These are phyloP conservation scores for Camarhynchus parvulus DNA, from an alignment of 2,113 vertebrate species.

Conservation along the genomic window DNA sequence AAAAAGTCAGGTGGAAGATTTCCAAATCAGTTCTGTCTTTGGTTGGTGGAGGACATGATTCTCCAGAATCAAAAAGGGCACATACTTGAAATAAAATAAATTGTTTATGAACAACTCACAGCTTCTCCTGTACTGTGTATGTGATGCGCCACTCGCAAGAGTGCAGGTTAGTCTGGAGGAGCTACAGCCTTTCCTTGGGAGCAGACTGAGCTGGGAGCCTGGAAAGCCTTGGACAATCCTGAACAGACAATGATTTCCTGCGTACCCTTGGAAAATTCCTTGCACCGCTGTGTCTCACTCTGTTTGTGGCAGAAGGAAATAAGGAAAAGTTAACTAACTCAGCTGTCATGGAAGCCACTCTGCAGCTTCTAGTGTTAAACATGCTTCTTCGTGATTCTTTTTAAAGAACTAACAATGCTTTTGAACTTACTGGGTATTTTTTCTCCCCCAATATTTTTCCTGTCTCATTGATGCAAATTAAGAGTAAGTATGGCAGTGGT, in stretches of 20 bases:
- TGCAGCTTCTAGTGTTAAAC: not conserved
- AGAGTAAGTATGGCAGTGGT: not conserved
- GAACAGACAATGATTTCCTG: not conserved
- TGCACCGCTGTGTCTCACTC: not conserved
- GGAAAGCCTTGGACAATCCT: not conserved
- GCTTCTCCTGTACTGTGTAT: not conserved
- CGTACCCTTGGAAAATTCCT: accelerated
- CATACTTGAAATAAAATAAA: constrained; percentile 78
- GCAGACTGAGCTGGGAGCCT: not conserved
- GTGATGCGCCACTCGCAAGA: not conserved
- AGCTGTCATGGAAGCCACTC: not conserved
- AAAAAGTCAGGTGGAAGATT: constrained; percentile 46
- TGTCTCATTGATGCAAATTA: not conserved
- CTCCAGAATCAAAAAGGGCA: constrained; percentile 77
- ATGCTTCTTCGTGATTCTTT: not conserved
- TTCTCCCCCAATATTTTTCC: not conserved
- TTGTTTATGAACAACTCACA: constrained; percentile 61
- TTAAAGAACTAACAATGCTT: not conserved
- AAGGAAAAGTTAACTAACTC: not conserved
- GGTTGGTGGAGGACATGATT: constrained; percentile 64
- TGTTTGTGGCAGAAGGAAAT: not conserved
- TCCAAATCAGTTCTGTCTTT: constrained; percentile 55
- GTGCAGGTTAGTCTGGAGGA: not conserved
- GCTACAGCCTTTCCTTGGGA: not conserved
- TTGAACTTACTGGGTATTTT: not conserved